Evolutionary conservation across 2,797 vertebrate genomes (phyloP).

Genomic region (Hozukius guyotensis): DNA sequence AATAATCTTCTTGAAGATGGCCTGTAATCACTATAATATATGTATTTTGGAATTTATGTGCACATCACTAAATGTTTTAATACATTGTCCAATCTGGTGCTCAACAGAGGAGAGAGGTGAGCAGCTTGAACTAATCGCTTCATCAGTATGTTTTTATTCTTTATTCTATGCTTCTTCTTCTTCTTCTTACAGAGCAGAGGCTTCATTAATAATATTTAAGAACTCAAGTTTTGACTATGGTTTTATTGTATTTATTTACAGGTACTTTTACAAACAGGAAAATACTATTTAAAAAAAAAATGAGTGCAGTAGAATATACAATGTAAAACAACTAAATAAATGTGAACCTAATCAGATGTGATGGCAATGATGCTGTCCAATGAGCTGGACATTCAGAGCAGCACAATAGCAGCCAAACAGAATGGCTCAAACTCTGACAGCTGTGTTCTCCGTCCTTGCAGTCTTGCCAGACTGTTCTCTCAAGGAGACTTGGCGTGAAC

Average conservation of each 20-base stretch:
- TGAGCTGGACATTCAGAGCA: constrained; percentile 9
- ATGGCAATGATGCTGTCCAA: not conserved
- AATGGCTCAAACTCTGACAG: constrained; percentile 35
- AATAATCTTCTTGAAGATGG: not conserved
- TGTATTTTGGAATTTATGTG: not conserved
- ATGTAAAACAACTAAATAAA: not conserved
- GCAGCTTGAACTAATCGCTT: not conserved
- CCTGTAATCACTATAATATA: not conserved
- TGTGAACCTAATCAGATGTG: not conserved
- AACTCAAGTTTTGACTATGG: not conserved
- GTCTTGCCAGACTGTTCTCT: constrained; percentile 29
- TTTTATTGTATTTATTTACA: not conserved
- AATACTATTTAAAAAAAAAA: no score
- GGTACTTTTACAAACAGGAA: not conserved
- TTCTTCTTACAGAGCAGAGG: not conserved
- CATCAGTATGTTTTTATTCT: not conserved
- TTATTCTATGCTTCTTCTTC: no score
- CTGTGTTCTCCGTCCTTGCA: constrained; percentile 48
- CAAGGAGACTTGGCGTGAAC: constrained; percentile 29
- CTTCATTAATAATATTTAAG: not conserved
- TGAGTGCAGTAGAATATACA: not conserved
- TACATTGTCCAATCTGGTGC: not conserved
- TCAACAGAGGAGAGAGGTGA: not conserved
- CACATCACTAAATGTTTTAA: not conserved
- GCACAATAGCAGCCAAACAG: constrained; percentile 24